A percentile compares a stretch with the other conserved stretches of the same genome.
phyloP scores from a whole-genome alignment of 2,888 invertebrate genomes.

The Drosophila pseudotalamancana region DNA sequence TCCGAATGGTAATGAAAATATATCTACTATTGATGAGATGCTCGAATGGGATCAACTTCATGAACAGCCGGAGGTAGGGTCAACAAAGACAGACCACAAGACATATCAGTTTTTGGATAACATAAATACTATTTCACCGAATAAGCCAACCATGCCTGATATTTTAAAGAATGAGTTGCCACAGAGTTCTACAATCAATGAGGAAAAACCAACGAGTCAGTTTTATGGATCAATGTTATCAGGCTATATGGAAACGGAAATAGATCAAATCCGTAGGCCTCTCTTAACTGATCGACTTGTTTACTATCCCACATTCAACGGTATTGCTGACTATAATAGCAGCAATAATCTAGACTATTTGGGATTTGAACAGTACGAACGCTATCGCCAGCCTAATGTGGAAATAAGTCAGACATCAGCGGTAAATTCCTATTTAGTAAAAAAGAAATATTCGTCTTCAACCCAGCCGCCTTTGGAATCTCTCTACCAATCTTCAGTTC shows the following conservation, averaged over 20 bases:
- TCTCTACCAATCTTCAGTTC: too few species aligned
- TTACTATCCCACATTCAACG: conserved; percentile 89
- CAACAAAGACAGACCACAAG: not conserved
- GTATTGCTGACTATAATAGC: conserved; percentile 83
- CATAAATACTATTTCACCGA: not conserved
- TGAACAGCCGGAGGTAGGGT: conserved; percentile 4
- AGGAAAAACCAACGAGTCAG: not conserved
- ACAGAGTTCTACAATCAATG: not conserved
- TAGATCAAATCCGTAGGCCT: conserved; percentile 60
- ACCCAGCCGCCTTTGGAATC: too few species aligned
- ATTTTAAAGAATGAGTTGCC: conserved; percentile 43
- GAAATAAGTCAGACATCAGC: too few species aligned
- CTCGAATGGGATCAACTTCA: conserved; percentile 75
- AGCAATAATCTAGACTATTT: conserved; percentile 81
- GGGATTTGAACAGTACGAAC: conserved; percentile 36
- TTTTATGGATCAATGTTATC: not conserved
- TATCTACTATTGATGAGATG: conserved; percentile 78
- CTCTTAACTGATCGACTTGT: conserved; percentile 91
- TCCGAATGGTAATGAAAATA: conserved; percentile 12
- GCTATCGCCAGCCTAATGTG: conserved; percentile 1
- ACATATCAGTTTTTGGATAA: not conserved
- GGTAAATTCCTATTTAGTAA: not conserved
- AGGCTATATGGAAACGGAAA: conserved; percentile 68
- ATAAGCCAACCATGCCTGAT: conserved; percentile 48
- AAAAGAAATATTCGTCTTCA: not conserved